Conservation (phyloP, 2,797 vertebrate species). For the Ispidina lecontei region DNA sequence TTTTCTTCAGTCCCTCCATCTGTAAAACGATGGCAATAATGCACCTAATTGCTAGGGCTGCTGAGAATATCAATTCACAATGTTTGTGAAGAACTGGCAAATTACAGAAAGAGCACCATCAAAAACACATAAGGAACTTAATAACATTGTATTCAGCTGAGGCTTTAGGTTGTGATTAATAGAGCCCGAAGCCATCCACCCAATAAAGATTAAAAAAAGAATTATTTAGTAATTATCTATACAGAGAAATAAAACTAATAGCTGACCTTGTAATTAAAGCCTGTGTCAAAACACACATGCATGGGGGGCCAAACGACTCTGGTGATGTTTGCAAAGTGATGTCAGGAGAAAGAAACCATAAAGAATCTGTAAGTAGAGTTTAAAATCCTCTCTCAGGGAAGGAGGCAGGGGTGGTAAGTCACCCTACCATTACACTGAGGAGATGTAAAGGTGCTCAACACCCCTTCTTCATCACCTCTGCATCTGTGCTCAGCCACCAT, state of each 20-base stretch:
- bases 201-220: conserved; percentile 31
- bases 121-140: conserved; percentile 33
- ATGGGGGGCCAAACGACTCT: background rate
- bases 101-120: conserved; percentile 35
- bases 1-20: conserved; percentile 48
- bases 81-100: conserved; percentile 58
- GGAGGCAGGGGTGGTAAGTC: background rate
- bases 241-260: conserved; percentile 52
- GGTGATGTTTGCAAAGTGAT: background rate
- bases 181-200: background rate
- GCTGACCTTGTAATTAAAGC: background rate
- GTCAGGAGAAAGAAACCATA: background rate
- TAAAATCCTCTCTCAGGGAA: background rate
- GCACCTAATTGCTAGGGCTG: conserved; percentile 46
- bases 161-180: conserved; percentile 41
- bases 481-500: background rate
- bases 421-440: background rate
- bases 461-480: background rate
- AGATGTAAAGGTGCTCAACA: background rate
- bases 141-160: conserved; percentile 42
- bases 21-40: conserved; percentile 59
- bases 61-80: conserved; percentile 47
- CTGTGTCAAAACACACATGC: background rate
- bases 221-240: conserved; percentile 44
- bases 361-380: background rate